Evolutionary conservation across 2,113 vertebrate genomes (phyloP).

Genomic region (Chaetops frenatus): DNA sequence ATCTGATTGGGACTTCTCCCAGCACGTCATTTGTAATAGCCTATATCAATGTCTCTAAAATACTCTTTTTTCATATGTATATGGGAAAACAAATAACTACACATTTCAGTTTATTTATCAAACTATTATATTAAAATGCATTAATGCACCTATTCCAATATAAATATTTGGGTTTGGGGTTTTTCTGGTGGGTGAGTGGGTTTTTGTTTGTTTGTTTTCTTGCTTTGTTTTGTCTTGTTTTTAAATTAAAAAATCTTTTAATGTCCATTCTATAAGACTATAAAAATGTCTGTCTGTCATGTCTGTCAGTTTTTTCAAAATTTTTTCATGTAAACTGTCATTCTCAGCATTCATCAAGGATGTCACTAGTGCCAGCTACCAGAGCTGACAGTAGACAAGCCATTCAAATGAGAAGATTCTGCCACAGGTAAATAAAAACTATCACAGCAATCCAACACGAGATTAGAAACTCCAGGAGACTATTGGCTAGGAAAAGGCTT

Average conservation of each 20-base stretch:
- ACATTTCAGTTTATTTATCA: not conserved
- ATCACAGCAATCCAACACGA: not conserved
- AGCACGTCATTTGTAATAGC: not conserved
- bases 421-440: not conserved
- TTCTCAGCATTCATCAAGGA: not conserved
- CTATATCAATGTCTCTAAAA: not conserved
- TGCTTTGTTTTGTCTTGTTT: not conserved
- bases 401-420: not conserved
- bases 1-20: not conserved
- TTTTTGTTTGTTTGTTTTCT: not conserved
- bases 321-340: not conserved
- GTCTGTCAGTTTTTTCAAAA: not conserved
- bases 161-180: not conserved
- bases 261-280: not conserved
- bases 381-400: not conserved
- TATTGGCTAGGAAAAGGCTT: not conserved
- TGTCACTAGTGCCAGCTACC: not conserved
- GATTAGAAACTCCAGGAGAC: not conserved
- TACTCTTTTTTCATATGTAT: rapidly evolving
- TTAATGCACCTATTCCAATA: not conserved
- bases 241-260: not conserved
- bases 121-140: not conserved
- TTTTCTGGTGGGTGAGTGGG: rapidly evolving
- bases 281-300: not conserved
- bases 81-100: not conserved